Base-by-base conservation (phyloP, 2,888 invertebrate species). In the Rhagonycha fulva region DNA sequence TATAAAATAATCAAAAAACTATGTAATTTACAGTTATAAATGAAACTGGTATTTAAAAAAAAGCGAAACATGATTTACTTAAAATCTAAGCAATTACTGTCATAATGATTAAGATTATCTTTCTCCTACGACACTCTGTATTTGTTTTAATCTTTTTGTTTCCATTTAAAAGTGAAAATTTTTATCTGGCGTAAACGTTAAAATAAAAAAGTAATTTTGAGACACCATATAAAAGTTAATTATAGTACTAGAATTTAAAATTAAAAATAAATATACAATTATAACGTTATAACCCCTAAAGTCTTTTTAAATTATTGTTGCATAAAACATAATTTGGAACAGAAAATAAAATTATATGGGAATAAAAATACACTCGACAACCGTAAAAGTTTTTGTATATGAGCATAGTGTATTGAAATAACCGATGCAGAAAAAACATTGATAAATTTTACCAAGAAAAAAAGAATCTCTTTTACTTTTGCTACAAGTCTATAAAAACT, bases 401-500 rank as follows among this genome's bases (percentile, higher is more conserved):
- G 23, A 70, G n/a, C 19, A n/a, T 32, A 62, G 47, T 67, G 66
- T 76, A 72, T 72, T 70, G 69, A 72, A 70, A 72, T 60, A 76
- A 73, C 76, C 23, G 72, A 76, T 72, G 76, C 70, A 73, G 73
- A 76, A 76, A 73, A 73, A 69, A 66, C 72, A 62, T 69, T 76
- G 76, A 76, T 76, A 76, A 76, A 76, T 76, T 76, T 76, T 72
- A 30, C 63, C 28, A 32, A 63, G 32, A 70, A 68, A 72, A 72
- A 70, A 69, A 70, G 70, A 62, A 73, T 70, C 63, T 70, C 72
- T 69, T 75, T 73, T 76, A 76, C 70, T 76, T 75, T 73, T 72
- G 68, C 69, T 76, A 73, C 73, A 76, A 73, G 72, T 76, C 70
- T 70, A 76, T 76, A 76, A 76, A 76, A 76, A 76, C 76, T 76